Evolutionary conservation across 1,140 invertebrate species (phyloP).

Genomic region (Dendrolimus kikuchii): DNA sequence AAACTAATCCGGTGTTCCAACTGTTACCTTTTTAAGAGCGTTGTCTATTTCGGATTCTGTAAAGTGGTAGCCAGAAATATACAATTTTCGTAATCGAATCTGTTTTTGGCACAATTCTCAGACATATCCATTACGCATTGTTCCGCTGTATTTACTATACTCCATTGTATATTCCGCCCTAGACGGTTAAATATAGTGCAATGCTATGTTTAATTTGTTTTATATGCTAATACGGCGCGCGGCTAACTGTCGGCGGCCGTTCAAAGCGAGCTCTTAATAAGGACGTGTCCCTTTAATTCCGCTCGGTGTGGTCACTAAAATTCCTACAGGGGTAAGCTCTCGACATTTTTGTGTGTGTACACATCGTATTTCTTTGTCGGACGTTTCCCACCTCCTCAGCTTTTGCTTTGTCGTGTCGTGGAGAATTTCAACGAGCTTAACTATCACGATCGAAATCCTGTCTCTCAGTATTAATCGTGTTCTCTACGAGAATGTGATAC

Average conservation of each 20-base stretch:
- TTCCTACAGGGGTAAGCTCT: constrained; percentile 51
- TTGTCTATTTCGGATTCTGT: too few species aligned
- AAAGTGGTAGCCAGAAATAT: too few species aligned
- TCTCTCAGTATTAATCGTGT: constrained; percentile 21
- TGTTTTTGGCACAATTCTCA: constrained; percentile 19
- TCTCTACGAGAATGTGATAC: constrained; percentile 19
- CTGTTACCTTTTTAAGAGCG: too few species aligned
- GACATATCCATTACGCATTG: constrained; percentile 17
- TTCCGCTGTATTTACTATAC: constrained; percentile 5
- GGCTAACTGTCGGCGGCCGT: constrained; percentile 16
- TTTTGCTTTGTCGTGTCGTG: constrained; percentile 12
- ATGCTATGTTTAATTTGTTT: constrained; percentile 26
- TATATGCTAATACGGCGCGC: constrained; percentile 42
- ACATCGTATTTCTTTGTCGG: constrained; percentile 34
- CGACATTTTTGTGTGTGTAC: constrained; percentile 44
- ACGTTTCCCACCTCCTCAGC: constrained; percentile 42
- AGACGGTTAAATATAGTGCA: constrained; percentile 13
- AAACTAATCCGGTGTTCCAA: too few species aligned
- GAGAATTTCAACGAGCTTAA: constrained; percentile 52
- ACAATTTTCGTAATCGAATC: too few species aligned
- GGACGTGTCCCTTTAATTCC: constrained; percentile 33
- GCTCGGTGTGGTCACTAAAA: constrained; percentile 34
- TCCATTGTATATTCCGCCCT: neutral
- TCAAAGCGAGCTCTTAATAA: constrained; percentile 44
- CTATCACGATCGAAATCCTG: constrained; percentile 22